Base-by-base conservation (phyloP, 2,888 invertebrate species). In the Athalia circularis region DNA sequence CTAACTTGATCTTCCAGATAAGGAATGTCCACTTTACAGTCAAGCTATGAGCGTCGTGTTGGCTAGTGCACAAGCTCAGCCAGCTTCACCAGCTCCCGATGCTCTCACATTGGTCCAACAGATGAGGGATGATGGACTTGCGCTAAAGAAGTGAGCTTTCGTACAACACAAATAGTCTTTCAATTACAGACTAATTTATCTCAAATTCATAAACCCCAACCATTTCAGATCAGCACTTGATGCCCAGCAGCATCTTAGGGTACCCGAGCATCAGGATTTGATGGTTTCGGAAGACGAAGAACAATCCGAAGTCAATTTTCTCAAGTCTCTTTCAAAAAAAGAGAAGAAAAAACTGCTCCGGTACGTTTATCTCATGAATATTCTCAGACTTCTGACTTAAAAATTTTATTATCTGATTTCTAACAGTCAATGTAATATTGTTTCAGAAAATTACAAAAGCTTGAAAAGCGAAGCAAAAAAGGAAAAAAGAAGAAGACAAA, bases 11-110 rank as follows among this genome's bases (percentile, higher is more conserved):
- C 81, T 90, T 90, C 83, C 91, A 92, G 98, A 98, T 89, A 96
- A 97, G 86, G 99, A 99, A 91, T 99, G 99, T 91, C 96, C 98
- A 5, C 94, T 99, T 92, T 99, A 94, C 90, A 95, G 95, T 88
- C 93, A 94, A 85, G 96, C 94, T 52, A 96, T 95, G 95, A 95
- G 95, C 87, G 95, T 95, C 83, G 96, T 96, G 2, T 93, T 95
- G 82, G 95, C 95, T 62, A 86, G 81, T 80, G 88, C 87, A 81
- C 84, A 92, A 79, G 91, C 92, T 80, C 88, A 94, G 13, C 95
- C 95, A 88, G 92, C 93, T 77, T 92, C 93, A 83, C 93, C 94
- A 54, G 93, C 94, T 64, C 93, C 95, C 61, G 95, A 94, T 88
- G 94, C 95, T 74, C 92, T 94, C 43, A 93, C 94, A 8, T 89